A percentile compares a stretch with the other conserved stretches of the same genome.
These are phyloP conservation scores for Helicoverpa armigera DNA, from an alignment of 1,140 invertebrate species.

Conservation along the genomic window DNA sequence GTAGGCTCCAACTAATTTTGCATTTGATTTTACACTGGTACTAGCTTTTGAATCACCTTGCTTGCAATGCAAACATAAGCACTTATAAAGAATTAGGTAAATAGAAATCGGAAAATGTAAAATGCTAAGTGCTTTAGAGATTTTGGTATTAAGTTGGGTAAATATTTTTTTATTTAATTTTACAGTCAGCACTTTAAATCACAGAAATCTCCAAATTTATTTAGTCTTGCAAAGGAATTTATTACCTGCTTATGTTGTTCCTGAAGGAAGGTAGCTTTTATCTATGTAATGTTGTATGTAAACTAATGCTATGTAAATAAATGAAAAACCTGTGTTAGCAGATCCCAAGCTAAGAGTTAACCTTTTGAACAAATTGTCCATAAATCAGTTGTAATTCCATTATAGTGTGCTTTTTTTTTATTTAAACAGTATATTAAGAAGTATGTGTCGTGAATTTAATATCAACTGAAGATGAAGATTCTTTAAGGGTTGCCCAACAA, in stretches of 20 bases:
- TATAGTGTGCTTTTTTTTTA: slow-evolving; percentile 34
- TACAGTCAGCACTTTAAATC: slow-evolving; percentile 28
- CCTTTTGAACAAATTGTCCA: slow-evolving; percentile 34
- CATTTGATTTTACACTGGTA: slow-evolving; percentile 54
- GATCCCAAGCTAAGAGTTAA: slow-evolving; percentile 17
- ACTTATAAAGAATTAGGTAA: slow-evolving; percentile 60
- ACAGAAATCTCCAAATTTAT: slow-evolving; percentile 6
- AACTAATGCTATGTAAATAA: slow-evolving; percentile 48
- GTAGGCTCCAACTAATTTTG: slow-evolving; percentile 60
- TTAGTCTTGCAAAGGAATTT: slow-evolving; percentile 16
- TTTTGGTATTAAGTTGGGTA: slow-evolving; percentile 40
- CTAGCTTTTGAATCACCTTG: slow-evolving; percentile 61
- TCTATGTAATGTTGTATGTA: slow-evolving; percentile 47
- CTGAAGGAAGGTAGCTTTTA: slow-evolving; percentile 35
- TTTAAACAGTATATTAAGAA: slow-evolving; percentile 9
- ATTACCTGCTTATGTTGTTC: slow-evolving; percentile 25
- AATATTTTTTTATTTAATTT: slow-evolving; percentile 26
- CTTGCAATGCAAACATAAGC: slow-evolving; percentile 67
- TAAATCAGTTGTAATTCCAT: slow-evolving; percentile 36
- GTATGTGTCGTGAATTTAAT: background rate
- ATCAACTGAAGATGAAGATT: slow-evolving; percentile 2
- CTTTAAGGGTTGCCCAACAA: background rate
- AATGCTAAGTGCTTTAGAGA: slow-evolving; percentile 46
- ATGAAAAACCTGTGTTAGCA: slow-evolving; percentile 9
- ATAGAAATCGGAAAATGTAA: slow-evolving; percentile 44